Conservation (phyloP, 2,888 invertebrate species). For the Synanthedon vespiformis region DNA sequence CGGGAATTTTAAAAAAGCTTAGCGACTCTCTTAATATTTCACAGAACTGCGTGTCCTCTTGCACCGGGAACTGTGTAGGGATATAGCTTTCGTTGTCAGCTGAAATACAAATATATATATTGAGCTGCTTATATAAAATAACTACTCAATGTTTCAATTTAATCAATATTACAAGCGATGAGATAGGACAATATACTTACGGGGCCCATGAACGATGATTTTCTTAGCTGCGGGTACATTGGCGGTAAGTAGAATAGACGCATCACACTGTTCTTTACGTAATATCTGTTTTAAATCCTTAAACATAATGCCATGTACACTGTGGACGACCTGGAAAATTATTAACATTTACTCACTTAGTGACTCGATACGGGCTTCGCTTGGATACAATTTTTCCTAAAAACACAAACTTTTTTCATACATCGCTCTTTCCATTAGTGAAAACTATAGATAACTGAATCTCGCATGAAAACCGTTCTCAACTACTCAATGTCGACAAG, state of each 20-base stretch:
- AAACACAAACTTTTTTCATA: no score
- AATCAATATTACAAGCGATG: background rate
- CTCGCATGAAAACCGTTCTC: no score
- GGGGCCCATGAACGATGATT: constrained; percentile 93
- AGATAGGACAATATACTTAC: constrained; percentile 17
- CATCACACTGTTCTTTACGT: constrained; percentile 98
- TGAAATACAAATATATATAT: constrained; percentile 20
- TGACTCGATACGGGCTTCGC: no score
- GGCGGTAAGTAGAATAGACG: constrained; percentile 95
- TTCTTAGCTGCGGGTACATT: constrained; percentile 99
- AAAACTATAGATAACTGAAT: no score
- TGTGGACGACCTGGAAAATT: constrained; percentile 86
- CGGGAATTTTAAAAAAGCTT: constrained; percentile 97
- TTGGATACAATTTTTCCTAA: no score
- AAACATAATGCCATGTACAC: constrained; percentile 99
- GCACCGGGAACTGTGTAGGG: constrained; percentile 98
- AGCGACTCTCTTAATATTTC: constrained; percentile 95
- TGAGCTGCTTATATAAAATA: no score
- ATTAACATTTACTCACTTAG: no score
- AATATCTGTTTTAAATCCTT: constrained; percentile 99
- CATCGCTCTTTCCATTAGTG: no score
- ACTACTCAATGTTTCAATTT: no score
- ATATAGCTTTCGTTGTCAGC: constrained; percentile 93
- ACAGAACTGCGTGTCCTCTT: constrained; percentile 96
- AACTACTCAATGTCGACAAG: no score